Conservation (phyloP, 53 echinoderm and acorn worm genomes). For the Stichopus horrens region DNA sequence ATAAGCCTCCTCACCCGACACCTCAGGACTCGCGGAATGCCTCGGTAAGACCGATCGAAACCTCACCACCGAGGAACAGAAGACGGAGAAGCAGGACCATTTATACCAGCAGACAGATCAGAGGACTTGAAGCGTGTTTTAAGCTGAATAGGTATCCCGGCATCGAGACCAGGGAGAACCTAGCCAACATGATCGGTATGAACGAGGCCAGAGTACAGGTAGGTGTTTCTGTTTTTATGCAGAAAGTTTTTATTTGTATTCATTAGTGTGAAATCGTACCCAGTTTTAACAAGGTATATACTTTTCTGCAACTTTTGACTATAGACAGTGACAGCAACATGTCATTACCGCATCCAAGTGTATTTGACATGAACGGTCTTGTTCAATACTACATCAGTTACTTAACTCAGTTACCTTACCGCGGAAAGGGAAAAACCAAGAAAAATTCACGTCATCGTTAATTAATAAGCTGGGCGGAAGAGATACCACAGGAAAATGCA, state of each 20-base stretch:
- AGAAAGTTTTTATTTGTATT: neutral
- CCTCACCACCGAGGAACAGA: constrained; percentile 54
- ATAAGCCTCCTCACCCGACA: constrained; percentile 42
- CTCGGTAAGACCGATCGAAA: neutral
- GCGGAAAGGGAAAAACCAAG: too few species aligned
- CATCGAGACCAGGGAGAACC: constrained; percentile 66
- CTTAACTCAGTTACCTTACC: too few species aligned
- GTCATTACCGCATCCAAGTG: too few species aligned
- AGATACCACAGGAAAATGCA: neutral
- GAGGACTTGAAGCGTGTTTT: constrained; percentile 69
- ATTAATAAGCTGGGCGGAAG: neutral
- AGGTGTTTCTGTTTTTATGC: neutral
- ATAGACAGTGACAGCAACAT: too few species aligned
- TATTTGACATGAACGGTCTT: too few species aligned
- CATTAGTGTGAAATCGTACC: too few species aligned
- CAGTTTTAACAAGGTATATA: too few species aligned
- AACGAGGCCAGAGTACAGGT: constrained; percentile 92
- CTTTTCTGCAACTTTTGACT: too few species aligned
- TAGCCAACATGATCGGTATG: constrained; percentile 73
- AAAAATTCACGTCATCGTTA: too few species aligned
- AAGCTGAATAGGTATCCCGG: constrained; percentile 75
- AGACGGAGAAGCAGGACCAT: constrained; percentile 79
- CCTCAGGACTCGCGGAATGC: constrained; percentile 39
- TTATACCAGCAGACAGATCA: constrained; percentile 66
- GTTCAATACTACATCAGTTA: too few species aligned